A percentile compares a stretch with the other conserved stretches of the same genome.
phyloP scores from a whole-genome alignment of 2,888 invertebrate genomes.

The Chydorus sphaericus region DNA sequence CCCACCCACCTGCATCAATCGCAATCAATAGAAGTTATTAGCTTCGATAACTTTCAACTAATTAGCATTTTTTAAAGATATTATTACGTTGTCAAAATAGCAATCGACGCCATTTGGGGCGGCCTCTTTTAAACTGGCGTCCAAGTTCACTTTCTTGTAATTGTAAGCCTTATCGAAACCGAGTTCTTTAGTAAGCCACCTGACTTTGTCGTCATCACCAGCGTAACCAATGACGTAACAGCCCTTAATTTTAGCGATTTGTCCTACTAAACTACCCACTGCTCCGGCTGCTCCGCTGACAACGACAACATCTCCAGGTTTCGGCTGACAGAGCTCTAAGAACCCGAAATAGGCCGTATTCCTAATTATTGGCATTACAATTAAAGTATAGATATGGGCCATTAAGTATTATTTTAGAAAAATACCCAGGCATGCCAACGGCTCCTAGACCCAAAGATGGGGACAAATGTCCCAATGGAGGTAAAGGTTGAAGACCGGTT shows the following conservation, averaged over 20 bases:
- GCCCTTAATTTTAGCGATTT: constrained; percentile 54
- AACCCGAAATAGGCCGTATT: constrained; percentile 62
- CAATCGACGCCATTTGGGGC: constrained; percentile 59
- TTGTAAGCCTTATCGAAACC: constrained; percentile 54
- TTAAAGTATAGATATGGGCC: too few relatives aligned
- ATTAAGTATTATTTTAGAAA: too few relatives aligned
- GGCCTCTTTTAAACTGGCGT: constrained; percentile 38
- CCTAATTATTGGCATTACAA: constrained; percentile 28
- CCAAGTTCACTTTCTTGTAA: constrained; percentile 47
- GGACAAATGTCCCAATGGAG: constrained; percentile 43
- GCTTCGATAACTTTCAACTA: too few relatives aligned
- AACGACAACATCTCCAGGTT: constrained; percentile 53
- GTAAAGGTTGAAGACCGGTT: constrained; percentile 27
- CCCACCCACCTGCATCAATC: constrained; percentile 44
- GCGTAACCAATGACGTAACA: constrained; percentile 55
- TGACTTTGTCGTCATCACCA: constrained; percentile 52
- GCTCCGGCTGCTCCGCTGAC: constrained; percentile 63
- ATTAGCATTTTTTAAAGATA: background rate
- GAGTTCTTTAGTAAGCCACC: constrained; percentile 46
- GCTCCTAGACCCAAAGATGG: constrained; percentile 47
- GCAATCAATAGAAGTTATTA: background rate
- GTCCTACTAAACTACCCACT: constrained; percentile 60
- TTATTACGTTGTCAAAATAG: constrained; percentile 60
- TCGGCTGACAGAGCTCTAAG: constrained; percentile 50
- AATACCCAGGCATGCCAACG: constrained; percentile 57